Base-by-base conservation (phyloP, 2,113 vertebrate species). In the Pangasianodon hypophthalmus region DNA sequence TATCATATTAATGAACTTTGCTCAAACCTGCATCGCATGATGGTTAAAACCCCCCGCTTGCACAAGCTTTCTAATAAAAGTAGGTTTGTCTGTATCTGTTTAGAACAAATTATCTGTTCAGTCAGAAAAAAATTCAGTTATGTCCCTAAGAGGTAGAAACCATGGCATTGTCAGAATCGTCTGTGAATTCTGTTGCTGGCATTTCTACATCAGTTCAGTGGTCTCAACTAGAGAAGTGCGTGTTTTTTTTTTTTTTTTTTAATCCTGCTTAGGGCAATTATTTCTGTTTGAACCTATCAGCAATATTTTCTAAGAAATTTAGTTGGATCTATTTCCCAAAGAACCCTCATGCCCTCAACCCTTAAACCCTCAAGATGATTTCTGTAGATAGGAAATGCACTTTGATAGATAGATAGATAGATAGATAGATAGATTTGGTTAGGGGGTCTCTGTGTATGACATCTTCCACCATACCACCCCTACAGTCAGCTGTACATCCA, bases 401-500 rank as follows among this genome's bases (percentile, higher is more conserved):
- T 62, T 46, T 48, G 73, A 77, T 77, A 48, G 75, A 79, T 79
- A 79, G 56, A 82, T 56, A 56, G 50, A 69, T 88, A 7, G 48
- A 8, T 79, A 80, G 71, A 75, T 75, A 75, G 71, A 75, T 83
- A 58, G 52, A 56, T 88, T 18, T 44, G 56, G 18, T 69, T 24
- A 24, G 16, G 44, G 69, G 56, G 32, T 32, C 44, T 73, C 16
- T 62, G 24, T 29, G 26, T 18, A 54, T 58, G 80, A 37, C 52
- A 83, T 83, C 18, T 11, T 83, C 8, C n/a, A 37, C n/a, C 19
- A 6, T 54, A 82, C 50, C 64, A 67, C 26, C 13, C 54, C 32
- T n/a, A 8, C 56, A 87, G 62, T 81, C 60, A 73, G 58, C 29
- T 75, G 89, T 69, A 85, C 69, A 73, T 64, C 41, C 56, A 50